Base-by-base conservation (phyloP, 2,888 invertebrate species). In the Ophion obscuratus region DNA sequence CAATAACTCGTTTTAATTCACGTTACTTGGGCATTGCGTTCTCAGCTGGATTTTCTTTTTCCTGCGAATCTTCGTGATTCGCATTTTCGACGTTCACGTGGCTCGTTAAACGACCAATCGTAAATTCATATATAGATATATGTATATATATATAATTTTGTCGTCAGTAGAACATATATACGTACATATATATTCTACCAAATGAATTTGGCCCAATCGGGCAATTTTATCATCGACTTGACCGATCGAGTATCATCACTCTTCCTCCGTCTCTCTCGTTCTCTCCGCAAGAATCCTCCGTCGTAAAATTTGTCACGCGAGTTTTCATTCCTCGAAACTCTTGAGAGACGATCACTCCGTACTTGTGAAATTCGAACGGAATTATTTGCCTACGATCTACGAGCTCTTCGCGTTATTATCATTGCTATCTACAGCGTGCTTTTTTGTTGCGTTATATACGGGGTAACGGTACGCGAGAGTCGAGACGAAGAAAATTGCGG, bases 331-430 rank as follows among this genome's bases (percentile, higher is more conserved):
- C 36, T 80, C 66, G 44, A 57, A 83, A 77, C 79, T 61, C 80
- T 83, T 62, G 74, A 85, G 80, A 80, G 67, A 81, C 67, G 17
- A 73, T 67, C 66, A 73, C 86, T 67, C 84, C 71, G 71, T 71
- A 83, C 66, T 83, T 9, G 62, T 62, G 20, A 81, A 81, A 68
- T 68, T 81, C 81, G 81, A 81, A 66, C 75, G 83, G 78, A 80
- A 85, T 81, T 68, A 53, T 81, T 80, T 68, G 40, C 75, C 80
- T 83, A 86, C 79, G 71, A 80, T 86, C 80, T 86, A 83, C 76
- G 76, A 76, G 83, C 86, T 83, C 74, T 83, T 83, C 61, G 24
- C 66, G 59, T 85, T 87, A 85, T 87, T 81, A 73, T 85, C 57
- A 47, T 75, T 80, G 77, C 74, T 86, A 84, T 86, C 78, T 84